phyloP scores from a whole-genome alignment of 2,797 vertebrate genomes.

The Pantherophis vulpinus region DNA sequence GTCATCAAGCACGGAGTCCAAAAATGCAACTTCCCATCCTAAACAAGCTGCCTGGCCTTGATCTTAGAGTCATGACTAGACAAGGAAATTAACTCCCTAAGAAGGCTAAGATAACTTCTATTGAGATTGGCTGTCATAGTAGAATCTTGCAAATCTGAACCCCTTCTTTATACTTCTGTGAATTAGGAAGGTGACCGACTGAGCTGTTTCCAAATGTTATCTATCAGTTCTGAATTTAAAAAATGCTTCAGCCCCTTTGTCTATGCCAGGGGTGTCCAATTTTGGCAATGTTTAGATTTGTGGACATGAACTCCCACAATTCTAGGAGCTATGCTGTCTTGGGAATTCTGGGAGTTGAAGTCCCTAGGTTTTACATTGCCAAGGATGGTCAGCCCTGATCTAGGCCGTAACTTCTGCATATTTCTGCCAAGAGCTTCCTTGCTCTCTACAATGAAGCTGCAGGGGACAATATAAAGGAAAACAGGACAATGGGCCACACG shows the following conservation, averaged over 20 bases:
- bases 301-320: not conserved
- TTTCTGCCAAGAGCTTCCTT: not conserved
- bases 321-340: too few species aligned
- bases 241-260: not conserved
- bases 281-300: not conserved
- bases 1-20: not conserved
- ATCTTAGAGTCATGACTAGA: not conserved
- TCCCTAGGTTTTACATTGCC: not conserved
- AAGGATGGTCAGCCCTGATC: not conserved
- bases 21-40: not conserved
- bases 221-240: not conserved
- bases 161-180: not conserved
- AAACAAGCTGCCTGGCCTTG: not conserved
- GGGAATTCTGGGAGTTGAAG: not conserved
- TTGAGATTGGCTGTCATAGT: not conserved
- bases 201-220: not conserved
- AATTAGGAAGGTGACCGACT: not conserved
- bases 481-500: not conserved
- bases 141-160: not conserved
- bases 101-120: not conserved
- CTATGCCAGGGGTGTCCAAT: not conserved
- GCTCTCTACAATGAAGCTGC: not conserved
- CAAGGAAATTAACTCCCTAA: not conserved
- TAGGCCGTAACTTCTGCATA: not conserved
- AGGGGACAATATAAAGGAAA: not conserved